A percentile compares a stretch with the other conserved stretches of the same genome.
Evolutionary conservation across 1,140 invertebrate genomes (phyloP).

Genomic region (Heliconius hewitsoni): DNA sequence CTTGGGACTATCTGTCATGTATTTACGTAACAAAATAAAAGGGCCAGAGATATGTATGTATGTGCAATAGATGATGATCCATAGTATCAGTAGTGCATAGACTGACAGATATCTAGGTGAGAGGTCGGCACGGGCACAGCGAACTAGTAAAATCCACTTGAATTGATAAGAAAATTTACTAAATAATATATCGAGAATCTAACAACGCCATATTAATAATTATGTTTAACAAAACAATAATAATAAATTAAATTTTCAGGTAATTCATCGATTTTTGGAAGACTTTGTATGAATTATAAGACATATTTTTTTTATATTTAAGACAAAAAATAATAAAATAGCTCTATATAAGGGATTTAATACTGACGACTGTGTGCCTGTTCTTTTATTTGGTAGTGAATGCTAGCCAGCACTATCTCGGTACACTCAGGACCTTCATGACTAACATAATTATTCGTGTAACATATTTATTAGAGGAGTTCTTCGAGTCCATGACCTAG

Average conservation of each 20-base stretch:
- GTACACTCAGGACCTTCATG: no score
- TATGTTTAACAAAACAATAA: not conserved
- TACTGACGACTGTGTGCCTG: no score
- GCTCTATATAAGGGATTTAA: no score
- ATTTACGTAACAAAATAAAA: slow-evolving; percentile 3
- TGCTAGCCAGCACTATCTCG: no score
- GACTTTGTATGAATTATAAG: no score
- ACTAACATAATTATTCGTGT: no score
- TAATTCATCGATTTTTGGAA: not conserved
- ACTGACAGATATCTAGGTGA: slow-evolving; percentile 25
- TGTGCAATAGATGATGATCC: slow-evolving; percentile 15
- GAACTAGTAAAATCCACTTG: slow-evolving; percentile 20
- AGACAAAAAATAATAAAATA: no score
- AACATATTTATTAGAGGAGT: no score
- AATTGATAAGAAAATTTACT: slow-evolving; percentile 4
- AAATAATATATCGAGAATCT: not conserved
- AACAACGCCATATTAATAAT: not conserved
- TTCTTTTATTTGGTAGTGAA: no score
- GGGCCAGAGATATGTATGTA: slow-evolving; percentile 1
- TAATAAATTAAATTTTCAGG: not conserved
- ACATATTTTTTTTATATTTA: no score
- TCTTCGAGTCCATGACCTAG: no score
- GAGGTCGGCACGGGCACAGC: slow-evolving; percentile 12
- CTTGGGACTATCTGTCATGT: not conserved
- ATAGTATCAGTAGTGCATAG: slow-evolving; percentile 13